phyloP scores from a whole-genome alignment of 2,113 vertebrate species.

The Montifringilla adamsi region DNA sequence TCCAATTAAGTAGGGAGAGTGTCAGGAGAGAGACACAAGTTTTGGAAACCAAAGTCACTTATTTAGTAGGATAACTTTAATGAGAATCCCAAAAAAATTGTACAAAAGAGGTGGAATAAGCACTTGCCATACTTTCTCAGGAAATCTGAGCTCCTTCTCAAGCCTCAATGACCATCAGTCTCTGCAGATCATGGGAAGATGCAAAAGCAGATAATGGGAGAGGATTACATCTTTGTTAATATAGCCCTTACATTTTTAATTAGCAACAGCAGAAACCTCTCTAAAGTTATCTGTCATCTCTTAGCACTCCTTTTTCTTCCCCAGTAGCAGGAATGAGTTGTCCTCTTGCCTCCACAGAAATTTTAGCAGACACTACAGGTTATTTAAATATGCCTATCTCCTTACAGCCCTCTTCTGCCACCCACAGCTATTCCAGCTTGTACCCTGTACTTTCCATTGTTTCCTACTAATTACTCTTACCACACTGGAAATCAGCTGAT shows the following conservation, averaged over 20 bases:
- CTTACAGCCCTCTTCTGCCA: not conserved
- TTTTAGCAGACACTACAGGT: not conserved
- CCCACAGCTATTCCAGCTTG: rapidly evolving
- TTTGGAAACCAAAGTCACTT: not conserved
- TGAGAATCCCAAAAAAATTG: not conserved
- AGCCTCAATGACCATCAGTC: not conserved
- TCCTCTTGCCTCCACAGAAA: not conserved
- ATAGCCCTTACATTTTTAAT: not conserved
- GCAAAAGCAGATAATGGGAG: not conserved
- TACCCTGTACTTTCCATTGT: not conserved
- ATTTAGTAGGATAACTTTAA: not conserved
- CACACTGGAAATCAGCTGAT: not conserved
- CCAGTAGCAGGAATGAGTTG: not conserved
- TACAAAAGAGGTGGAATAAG: not conserved
- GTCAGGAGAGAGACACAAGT: not conserved
- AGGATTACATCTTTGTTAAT: not conserved
- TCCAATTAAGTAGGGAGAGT: not conserved
- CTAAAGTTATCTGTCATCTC: not conserved
- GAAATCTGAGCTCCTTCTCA: not conserved
- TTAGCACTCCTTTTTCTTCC: not conserved
- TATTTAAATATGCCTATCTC: not conserved
- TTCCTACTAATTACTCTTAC: not conserved
- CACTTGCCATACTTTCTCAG: not conserved
- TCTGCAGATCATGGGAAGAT: not conserved
- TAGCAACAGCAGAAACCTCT: not conserved